A percentile compares a stretch with the other conserved stretches of the same genome.
These are phyloP conservation scores for Tragelaphus scriptus DNA, from an alignment of 2,113 vertebrate species.

Conservation along the genomic window DNA sequence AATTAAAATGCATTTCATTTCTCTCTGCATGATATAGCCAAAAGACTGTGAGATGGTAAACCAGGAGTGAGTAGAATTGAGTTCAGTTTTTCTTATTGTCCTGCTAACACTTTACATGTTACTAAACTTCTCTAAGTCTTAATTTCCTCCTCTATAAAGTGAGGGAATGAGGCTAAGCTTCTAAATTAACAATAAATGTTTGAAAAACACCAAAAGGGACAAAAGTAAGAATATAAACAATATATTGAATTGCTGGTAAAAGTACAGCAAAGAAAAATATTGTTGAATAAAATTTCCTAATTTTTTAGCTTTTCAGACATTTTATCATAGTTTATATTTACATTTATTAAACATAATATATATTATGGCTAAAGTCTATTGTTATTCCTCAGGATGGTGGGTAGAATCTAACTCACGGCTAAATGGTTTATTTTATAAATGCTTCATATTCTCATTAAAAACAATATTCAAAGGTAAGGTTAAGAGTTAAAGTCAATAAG, in stretches of 20 bases:
- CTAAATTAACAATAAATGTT: not conserved
- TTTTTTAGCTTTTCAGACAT: constrained; percentile 13
- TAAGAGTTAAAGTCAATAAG: constrained; percentile 56
- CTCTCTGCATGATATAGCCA: not conserved
- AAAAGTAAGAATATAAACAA: not conserved
- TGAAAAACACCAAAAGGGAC: not conserved
- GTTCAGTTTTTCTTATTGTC: not conserved
- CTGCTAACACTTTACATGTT: not conserved
- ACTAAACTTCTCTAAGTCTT: not conserved
- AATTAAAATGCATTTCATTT: constrained; percentile 27
- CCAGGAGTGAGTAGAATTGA: not conserved
- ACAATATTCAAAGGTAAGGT: constrained; percentile 48
- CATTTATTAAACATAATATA: not conserved
- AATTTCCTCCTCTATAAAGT: not conserved
- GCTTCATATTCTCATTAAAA: constrained; percentile 62
- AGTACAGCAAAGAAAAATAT: not conserved
- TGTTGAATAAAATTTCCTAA: not conserved
- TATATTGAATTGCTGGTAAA: not conserved
- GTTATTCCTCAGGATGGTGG: not conserved
- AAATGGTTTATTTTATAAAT: constrained; percentile 46
- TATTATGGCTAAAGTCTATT: not conserved
- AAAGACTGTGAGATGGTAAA: not conserved
- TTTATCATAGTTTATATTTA: not conserved
- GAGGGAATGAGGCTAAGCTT: not conserved
- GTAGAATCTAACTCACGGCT: constrained; percentile 24